Conservation (phyloP, 2,113 vertebrate species). For the Theristicus caerulescens region DNA sequence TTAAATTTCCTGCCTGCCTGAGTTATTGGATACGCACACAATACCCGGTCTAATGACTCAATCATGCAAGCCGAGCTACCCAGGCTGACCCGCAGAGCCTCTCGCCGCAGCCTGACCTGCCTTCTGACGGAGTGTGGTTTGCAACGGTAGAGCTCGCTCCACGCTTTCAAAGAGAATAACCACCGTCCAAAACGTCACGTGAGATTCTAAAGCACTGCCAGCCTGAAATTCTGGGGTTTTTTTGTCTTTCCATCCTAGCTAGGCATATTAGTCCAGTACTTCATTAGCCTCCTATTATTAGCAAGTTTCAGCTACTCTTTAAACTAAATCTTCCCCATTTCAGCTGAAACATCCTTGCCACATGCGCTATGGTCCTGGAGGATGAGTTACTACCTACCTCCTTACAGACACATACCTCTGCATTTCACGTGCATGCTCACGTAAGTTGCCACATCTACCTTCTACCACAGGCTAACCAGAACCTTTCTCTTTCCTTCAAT, state of each 20-base stretch:
- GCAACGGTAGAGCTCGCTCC: not conserved
- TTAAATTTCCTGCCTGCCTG: constrained; percentile 51
- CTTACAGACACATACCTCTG: not conserved
- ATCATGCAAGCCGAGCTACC: not conserved
- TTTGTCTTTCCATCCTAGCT: not conserved
- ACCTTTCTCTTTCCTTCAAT: not conserved
- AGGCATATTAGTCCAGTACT: not conserved
- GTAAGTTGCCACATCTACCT: not conserved
- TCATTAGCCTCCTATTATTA: not conserved
- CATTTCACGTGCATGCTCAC: not conserved
- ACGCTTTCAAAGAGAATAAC: not conserved
- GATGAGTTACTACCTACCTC: not conserved
- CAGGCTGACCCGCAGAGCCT: not conserved
- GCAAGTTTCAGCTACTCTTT: not conserved
- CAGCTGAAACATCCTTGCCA: not conserved
- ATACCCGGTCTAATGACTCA: not conserved
- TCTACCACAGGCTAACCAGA: not conserved
- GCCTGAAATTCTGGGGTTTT: not conserved
- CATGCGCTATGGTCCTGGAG: not conserved
- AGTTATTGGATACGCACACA: constrained; percentile 3
- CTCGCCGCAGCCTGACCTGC: not conserved
- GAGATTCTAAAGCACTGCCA: not conserved
- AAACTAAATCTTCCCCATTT: not conserved
- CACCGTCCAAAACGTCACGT: fast-evolving
- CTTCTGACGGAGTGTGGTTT: not conserved